Evolutionary conservation across 2,113 vertebrate genomes (phyloP).

Genomic region (Malurus melanocephalus): DNA sequence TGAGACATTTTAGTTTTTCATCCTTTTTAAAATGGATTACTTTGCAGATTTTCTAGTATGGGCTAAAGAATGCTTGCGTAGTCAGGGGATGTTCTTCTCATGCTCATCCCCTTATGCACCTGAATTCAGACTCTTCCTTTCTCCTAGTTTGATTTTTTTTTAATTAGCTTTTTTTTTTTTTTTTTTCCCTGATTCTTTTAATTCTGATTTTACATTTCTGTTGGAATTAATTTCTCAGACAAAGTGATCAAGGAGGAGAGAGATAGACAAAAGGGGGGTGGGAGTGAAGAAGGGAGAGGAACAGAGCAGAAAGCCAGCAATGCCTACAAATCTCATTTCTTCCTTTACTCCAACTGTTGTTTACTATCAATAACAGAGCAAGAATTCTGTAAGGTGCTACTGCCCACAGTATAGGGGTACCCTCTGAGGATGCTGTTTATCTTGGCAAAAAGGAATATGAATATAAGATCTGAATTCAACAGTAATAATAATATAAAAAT

Average conservation of each 20-base stretch:
- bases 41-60: neutral
- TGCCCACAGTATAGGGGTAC: neutral
- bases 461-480: neutral
- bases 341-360: neutral
- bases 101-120: neutral
- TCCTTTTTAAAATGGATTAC: neutral
- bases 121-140: neutral
- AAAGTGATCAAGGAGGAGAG: neutral
- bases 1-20: neutral
- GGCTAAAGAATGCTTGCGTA: neutral
- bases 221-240: neutral
- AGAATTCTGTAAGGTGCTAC: neutral
- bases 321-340: neutral
- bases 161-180: neutral
- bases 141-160: neutral
- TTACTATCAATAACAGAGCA: neutral
- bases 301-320: neutral
- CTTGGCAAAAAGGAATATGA: neutral
- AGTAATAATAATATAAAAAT: neutral
- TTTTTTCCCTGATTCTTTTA: accelerated
- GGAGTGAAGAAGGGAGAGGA: neutral
- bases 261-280: accelerated
- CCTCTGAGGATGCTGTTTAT: neutral
- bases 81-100: neutral
- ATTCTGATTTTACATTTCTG: neutral